Conservation (phyloP, 2,797 vertebrate genomes). For the Intellagama lesueurii region DNA sequence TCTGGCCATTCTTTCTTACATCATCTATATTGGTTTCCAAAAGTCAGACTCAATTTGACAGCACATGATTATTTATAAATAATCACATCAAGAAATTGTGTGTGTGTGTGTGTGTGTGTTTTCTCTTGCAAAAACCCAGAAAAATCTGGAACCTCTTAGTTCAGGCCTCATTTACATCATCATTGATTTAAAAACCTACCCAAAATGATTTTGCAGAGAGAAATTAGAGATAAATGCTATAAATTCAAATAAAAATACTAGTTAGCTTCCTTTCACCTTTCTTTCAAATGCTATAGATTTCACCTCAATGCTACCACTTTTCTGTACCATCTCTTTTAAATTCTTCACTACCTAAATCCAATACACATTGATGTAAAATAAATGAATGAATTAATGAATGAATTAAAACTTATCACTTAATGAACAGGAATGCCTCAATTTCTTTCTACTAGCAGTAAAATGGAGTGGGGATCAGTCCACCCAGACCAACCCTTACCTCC, state of each 20-base stretch:
- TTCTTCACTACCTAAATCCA: not conserved
- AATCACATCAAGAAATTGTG: not conserved
- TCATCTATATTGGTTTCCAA: no score
- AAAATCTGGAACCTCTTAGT: not conserved
- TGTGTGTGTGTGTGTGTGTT: no score
- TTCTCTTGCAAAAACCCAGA: no score
- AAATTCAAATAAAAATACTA: not conserved
- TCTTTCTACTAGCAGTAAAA: no score
- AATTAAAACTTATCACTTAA: not conserved
- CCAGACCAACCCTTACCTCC: no score
- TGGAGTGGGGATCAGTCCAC: no score
- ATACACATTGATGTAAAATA: not conserved
- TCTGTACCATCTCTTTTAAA: not conserved
- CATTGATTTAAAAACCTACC: not conserved
- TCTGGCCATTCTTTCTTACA: no score
- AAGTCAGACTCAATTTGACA: no score
- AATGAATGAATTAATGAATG: not conserved
- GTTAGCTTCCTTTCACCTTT: no score
- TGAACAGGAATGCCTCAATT: not conserved
- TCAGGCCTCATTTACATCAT: not conserved
- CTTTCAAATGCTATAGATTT: no score
- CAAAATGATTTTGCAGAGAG: not conserved
- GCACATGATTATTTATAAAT: not conserved
- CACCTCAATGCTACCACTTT: no score
- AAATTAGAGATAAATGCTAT: not conserved